A percentile compares a stretch with the other conserved stretches of the same genome.
These are phyloP conservation scores for Neogale vison DNA, from an alignment of 2,113 vertebrate genomes.

Conservation along the genomic window DNA sequence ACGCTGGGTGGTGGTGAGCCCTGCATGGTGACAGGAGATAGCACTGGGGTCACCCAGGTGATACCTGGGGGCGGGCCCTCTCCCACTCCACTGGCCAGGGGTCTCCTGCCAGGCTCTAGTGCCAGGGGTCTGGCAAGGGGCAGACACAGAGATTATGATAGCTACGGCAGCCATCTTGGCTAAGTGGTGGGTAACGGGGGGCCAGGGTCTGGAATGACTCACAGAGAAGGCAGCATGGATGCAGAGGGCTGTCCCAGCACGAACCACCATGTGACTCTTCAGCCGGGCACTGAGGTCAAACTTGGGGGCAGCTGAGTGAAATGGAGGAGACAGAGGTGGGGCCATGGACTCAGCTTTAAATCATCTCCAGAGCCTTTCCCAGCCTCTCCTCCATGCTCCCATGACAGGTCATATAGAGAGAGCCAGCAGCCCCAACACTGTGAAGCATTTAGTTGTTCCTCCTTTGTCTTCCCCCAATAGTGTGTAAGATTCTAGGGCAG, in stretches of 20 bases:
- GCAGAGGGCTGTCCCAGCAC: slow-evolving; percentile 80
- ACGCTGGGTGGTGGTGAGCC: slow-evolving; percentile 76
- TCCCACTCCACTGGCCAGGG: background rate
- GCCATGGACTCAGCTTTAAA: background rate
- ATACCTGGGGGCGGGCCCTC: background rate
- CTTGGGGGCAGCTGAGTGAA: slow-evolving; percentile 53
- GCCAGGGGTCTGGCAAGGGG: background rate
- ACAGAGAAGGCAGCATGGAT: slow-evolving; percentile 80
- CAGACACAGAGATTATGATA: background rate
- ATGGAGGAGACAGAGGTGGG: background rate
- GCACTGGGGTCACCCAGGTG: background rate
- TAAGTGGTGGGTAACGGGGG: background rate
- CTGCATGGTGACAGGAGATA: slow-evolving; percentile 56
- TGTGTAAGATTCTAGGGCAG: background rate
- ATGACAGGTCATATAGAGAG: background rate
- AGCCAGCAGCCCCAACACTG: background rate
- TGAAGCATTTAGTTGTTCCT: background rate
- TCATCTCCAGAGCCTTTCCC: background rate
- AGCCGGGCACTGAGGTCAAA: slow-evolving; percentile 82
- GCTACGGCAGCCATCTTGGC: background rate
- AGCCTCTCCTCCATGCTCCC: background rate
- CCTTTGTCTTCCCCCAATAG: background rate
- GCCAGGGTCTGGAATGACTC: slow-evolving; percentile 45
- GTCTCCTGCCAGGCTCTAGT: background rate
- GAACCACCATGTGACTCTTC: slow-evolving; percentile 85